These are phyloP conservation scores for Saxicola maurus DNA, from an alignment of 2,797 vertebrate species.

Conservation along the genomic window DNA sequence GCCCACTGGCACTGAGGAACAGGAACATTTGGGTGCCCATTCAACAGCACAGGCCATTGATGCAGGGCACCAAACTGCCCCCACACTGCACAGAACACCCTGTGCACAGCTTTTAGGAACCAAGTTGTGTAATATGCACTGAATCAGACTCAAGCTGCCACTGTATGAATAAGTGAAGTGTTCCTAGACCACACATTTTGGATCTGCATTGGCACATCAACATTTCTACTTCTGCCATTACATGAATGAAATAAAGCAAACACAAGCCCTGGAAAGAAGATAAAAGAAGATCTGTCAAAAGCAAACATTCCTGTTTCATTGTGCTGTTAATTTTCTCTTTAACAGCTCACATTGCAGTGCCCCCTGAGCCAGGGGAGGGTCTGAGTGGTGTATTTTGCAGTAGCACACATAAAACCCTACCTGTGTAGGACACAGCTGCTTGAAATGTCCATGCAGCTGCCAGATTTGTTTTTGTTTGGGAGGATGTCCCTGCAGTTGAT, in stretches of 20 bases:
- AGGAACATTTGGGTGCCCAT: rapidly evolving
- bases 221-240: not conserved
- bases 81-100: not conserved
- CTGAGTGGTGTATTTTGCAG: not conserved
- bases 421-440: slow-evolving; percentile 20
- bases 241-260: not conserved
- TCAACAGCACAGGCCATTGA: not conserved
- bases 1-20: not conserved
- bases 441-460: not conserved
- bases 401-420: not conserved
- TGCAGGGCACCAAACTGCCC: not conserved
- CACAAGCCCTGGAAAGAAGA: not conserved
- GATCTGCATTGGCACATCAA: not conserved
- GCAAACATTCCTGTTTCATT: not conserved
- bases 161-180: not conserved
- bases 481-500: not conserved
- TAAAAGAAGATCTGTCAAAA: not conserved
- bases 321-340: not conserved
- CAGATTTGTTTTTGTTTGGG: not conserved
- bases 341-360: not conserved
- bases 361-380: not conserved
- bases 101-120: not conserved
- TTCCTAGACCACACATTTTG: not conserved
- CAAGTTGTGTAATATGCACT: not conserved
- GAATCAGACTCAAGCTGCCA: not conserved